These are phyloP conservation scores for Formica selysi DNA, from an alignment of 1,140 invertebrate species.

Conservation along the genomic window DNA sequence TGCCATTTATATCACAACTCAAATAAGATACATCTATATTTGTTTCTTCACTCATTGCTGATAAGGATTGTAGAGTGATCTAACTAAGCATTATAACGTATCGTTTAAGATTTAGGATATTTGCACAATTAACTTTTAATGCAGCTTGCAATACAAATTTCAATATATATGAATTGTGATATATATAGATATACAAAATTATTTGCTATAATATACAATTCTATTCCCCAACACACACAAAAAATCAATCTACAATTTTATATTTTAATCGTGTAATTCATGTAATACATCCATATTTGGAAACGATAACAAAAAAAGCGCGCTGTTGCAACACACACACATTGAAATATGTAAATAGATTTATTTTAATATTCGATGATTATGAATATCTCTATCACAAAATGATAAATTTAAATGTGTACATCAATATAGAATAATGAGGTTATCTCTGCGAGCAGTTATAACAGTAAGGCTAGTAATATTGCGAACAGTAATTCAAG, in stretches of 20 bases:
- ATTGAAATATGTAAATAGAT: background rate
- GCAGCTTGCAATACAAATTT: slow-evolving; percentile 46
- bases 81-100: slow-evolving; percentile 13
- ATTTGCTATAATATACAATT: background rate
- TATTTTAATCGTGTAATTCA: background rate
- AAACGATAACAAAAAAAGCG: background rate
- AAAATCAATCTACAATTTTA: background rate
- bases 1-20: slow-evolving; percentile 80
- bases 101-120: slow-evolving; percentile 8
- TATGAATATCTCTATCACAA: background rate
- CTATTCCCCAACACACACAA: background rate
- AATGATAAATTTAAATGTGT: background rate
- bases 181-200: background rate
- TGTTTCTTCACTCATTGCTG: slow-evolving; percentile 72
- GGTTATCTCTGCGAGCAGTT: slow-evolving; percentile 32
- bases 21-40: slow-evolving; percentile 72
- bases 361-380: background rate
- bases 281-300: background rate
- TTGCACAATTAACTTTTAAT: slow-evolving; percentile 54
- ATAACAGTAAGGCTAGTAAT: background rate
- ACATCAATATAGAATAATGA: background rate
- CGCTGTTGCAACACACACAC: no score
- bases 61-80: slow-evolving; percentile 20
- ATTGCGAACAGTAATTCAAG: background rate
- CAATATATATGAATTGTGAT: background rate